Conservation (phyloP, 2,113 vertebrate genomes). For the Larimichthys polyactis region DNA sequence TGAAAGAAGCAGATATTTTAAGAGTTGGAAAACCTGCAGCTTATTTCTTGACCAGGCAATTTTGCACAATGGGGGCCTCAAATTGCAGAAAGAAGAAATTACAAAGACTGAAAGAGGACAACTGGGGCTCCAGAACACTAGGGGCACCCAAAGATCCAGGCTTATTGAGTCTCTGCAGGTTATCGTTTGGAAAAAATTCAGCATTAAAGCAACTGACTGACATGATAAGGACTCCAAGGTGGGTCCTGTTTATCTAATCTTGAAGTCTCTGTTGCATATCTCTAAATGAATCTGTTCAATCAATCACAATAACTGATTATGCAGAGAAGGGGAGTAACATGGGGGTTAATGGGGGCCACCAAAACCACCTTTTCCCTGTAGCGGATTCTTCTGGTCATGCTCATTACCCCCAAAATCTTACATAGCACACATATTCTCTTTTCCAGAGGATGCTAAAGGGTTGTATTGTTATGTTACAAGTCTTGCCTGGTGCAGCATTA, state of each 20-base stretch:
- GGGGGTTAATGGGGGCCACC: background rate
- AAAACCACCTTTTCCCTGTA: background rate
- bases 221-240: background rate
- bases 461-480: background rate
- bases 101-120: background rate
- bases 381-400: background rate
- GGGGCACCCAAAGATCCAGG: too few species aligned
- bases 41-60: constrained; percentile 17
- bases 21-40: constrained; percentile 15
- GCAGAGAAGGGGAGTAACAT: background rate
- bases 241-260: background rate
- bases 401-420: background rate
- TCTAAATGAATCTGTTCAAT: background rate
- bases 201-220: background rate
- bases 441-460: background rate
- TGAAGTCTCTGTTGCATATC: background rate
- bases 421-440: background rate
- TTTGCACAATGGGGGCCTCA: background rate
- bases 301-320: background rate
- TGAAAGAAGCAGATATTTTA: constrained; percentile 31
- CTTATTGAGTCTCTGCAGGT: too few species aligned
- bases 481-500: constrained; percentile 9
- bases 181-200: background rate
- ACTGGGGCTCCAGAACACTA: too few species aligned
- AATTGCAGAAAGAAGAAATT: background rate